Evolutionary conservation across 2,888 invertebrate genomes (phyloP).

Genomic region (Dicyrtoma fusca): DNA sequence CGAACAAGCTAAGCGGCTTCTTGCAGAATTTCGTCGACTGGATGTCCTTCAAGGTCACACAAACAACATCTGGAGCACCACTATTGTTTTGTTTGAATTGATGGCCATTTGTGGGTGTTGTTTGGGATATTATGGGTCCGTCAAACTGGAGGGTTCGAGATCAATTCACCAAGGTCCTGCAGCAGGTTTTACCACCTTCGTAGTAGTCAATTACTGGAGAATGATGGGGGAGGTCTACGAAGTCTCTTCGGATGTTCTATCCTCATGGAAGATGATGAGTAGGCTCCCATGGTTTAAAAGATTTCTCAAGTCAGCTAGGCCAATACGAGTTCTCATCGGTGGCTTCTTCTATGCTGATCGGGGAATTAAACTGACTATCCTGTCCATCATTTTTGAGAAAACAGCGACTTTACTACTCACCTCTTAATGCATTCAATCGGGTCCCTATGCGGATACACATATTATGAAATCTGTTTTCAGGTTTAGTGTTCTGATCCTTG

Average conservation of each 20-base stretch:
- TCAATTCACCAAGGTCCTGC: neutral
- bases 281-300: neutral
- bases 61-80: neutral
- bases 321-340: slow-evolving; percentile 6
- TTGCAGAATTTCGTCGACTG: neutral
- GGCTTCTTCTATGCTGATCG: slow-evolving; percentile 22
- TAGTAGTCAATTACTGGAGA: neutral
- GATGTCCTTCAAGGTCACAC: neutral
- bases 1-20: neutral
- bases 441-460: too few relatives aligned
- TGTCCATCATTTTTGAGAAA: slow-evolving; percentile 6
- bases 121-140: neutral
- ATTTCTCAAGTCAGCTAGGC: neutral
- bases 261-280: neutral
- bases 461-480: too few relatives aligned
- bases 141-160: neutral
- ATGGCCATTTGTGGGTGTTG: neutral
- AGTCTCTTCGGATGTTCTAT: neutral
- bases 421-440: too few relatives aligned
- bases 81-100: neutral
- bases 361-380: slow-evolving; percentile 17
- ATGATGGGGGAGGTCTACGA: slow-evolving; percentile 6
- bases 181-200: neutral
- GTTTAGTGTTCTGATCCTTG: too few relatives aligned
- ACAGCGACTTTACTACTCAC: slow-evolving; percentile 3